Percentiles rank a stretch among this genome's conserved stretches.
Conservation (phyloP, 2,113 vertebrate species). For the Penelope pileata region DNA sequence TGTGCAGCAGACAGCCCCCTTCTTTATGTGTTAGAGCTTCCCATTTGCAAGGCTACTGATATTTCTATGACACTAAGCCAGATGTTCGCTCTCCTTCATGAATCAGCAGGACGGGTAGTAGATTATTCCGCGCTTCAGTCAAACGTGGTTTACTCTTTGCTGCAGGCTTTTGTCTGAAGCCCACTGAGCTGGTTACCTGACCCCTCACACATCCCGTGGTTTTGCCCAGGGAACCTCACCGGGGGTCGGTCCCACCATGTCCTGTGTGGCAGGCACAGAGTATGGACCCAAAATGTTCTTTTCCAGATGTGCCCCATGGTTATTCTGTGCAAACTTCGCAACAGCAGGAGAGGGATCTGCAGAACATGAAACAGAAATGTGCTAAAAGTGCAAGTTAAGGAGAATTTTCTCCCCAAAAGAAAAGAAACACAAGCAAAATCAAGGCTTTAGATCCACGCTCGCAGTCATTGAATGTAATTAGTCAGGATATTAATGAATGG, state of each 20-base stretch:
- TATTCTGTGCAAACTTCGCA: not conserved
- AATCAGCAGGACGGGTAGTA: not conserved
- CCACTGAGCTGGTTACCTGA: not conserved
- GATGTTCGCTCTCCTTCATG: not conserved
- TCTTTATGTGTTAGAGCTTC: not conserved
- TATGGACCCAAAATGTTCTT: not conserved
- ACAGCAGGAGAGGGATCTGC: not conserved
- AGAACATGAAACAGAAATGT: not conserved
- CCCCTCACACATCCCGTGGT: rapidly evolving
- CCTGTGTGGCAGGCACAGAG: not conserved
- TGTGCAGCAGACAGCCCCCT: not conserved
- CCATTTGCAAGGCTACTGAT: not conserved
- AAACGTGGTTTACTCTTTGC: not conserved
- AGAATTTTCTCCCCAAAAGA: not conserved
- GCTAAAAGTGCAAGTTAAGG: not conserved
- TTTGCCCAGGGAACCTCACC: not conserved
- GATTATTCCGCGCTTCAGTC: not conserved
- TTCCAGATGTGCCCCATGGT: not conserved
- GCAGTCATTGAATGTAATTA: not conserved
- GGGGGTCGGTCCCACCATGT: not conserved
- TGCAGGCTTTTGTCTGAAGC: not conserved
- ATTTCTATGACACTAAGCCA: not conserved
- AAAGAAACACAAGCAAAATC: conserved; percentile 9
- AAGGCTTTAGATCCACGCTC: conserved; percentile 13
- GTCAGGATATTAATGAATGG: not conserved